phyloP scores from a whole-genome alignment of 2,113 vertebrate genomes.

The Thryonomys swinderianus region DNA sequence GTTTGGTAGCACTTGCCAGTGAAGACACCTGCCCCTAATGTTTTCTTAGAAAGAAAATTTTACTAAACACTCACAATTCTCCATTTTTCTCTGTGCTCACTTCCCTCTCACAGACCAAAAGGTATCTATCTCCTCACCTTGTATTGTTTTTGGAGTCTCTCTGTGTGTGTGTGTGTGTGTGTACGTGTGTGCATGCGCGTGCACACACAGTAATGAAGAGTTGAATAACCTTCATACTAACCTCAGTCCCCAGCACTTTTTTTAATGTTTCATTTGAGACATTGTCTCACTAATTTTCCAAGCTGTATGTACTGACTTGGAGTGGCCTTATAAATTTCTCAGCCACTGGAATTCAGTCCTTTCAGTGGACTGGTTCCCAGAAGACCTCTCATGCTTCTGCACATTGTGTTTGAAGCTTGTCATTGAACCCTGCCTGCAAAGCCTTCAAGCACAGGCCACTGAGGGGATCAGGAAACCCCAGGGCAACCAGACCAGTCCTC shows the following conservation, averaged over 20 bases:
- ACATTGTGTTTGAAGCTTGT: neutral
- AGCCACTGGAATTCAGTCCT: neutral
- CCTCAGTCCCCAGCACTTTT: neutral
- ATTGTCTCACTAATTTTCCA: neutral
- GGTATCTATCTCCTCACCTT: neutral
- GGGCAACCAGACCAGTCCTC: neutral
- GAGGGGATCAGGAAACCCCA: neutral
- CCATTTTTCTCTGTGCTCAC: neutral
- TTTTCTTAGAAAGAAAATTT: conserved; percentile 53
- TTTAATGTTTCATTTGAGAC: neutral
- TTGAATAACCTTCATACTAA: neutral
- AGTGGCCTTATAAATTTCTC: neutral
- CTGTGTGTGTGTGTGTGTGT: too few species aligned
- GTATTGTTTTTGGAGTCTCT: neutral
- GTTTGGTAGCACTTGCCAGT: conserved; percentile 50
- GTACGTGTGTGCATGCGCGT: neutral
- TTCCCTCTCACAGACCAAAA: neutral
- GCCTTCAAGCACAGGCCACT: too few species aligned
- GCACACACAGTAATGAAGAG: neutral
- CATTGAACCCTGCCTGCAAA: neutral
- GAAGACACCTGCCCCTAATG: conserved; percentile 39
- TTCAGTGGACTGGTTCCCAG: neutral
- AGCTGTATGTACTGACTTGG: neutral
- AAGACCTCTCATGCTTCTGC: neutral
- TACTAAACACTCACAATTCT: conserved; percentile 5